A percentile compares a stretch with the other conserved stretches of the same genome.
Evolutionary conservation across 2,888 invertebrate species (phyloP).

Genomic region (Anthrax anthrax): DNA sequence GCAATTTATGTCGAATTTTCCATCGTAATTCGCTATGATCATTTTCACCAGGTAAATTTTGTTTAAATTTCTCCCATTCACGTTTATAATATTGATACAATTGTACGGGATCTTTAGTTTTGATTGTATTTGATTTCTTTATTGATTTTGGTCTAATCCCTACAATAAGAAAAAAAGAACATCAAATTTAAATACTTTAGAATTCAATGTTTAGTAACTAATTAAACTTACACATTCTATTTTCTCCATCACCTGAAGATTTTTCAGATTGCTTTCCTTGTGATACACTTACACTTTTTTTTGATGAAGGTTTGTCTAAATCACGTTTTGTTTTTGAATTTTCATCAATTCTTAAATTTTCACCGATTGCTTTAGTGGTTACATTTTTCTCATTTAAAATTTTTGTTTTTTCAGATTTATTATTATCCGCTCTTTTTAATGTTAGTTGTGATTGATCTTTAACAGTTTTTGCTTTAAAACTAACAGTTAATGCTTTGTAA

Average conservation of each 20-base stretch:
- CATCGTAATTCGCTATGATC: constrained; percentile 51
- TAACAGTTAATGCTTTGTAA: constrained; percentile 30
- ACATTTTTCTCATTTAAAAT: too few species aligned
- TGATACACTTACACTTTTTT: background rate
- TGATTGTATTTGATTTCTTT: background rate
- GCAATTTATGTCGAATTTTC: constrained; percentile 54
- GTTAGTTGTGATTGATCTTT: background rate
- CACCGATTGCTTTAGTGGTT: background rate
- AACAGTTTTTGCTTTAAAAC: constrained; percentile 29
- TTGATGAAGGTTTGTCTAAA: background rate
- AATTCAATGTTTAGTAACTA: too few species aligned
- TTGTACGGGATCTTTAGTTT: constrained; percentile 55
- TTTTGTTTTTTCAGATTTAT: background rate
- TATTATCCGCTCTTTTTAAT: background rate
- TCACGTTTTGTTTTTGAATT: background rate
- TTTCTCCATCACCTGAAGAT: background rate
- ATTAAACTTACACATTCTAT: constrained; percentile 17
- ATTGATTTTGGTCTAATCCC: constrained; percentile 13
- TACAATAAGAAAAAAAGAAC: background rate
- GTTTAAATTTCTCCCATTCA: constrained; percentile 56
- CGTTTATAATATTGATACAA: constrained; percentile 62
- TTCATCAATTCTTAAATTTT: background rate
- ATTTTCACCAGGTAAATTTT: constrained; percentile 57
- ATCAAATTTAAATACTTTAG: too few species aligned
- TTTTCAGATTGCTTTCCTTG: background rate